Base-by-base conservation (phyloP, 2,113 vertebrate species). In the Saiga tatarica region DNA sequence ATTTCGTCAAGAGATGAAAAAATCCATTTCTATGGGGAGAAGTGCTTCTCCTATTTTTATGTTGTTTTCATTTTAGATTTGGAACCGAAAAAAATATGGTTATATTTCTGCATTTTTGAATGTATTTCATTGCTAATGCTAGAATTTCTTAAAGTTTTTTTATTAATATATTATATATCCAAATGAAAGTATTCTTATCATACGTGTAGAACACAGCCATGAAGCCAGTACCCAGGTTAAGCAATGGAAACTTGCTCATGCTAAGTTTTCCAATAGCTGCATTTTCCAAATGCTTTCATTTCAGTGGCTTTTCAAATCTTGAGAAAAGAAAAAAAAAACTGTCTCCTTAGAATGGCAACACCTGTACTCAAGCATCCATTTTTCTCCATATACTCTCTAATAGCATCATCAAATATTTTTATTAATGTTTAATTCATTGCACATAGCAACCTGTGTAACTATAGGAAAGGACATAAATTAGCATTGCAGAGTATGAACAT, bases 401-500 rank as follows among this genome's bases (percentile, higher is more conserved):
- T 87, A 96, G 50, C 59, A 82, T 74, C 67, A 95, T 92, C 45
- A 95, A 79, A 96, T 94, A 95, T 96, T 96, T 92, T 91, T 81
- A 96, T 88, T 98, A 95, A 95, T 95, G 93, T 96, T 96, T 96
- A 96, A 96, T 96, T 97, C 95, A 97, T 93, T 94, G 78, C 95
- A 97, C 89, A 87, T 74, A 96, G 67, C 96, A 98, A 98, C 96
- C 97, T 98, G 95, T 95, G 89, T 96, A 95, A 94, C 97, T 97
- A 91, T 91, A 97, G 96, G 92, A 96, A 91, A 97, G 98, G 97
- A 97, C 89, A 97, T 86, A 97, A 97, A 98, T 98, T 98, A 97
- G 97, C 97, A 97, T 97, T 96, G 94, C 95, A 95, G 97, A 98
- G 87, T 97, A 97, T 74, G 98, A 97, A 97, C 97, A 98, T 98